These are phyloP conservation scores for Chlorops oryzae DNA, from an alignment of 1,140 invertebrate genomes.

Conservation along the genomic window DNA sequence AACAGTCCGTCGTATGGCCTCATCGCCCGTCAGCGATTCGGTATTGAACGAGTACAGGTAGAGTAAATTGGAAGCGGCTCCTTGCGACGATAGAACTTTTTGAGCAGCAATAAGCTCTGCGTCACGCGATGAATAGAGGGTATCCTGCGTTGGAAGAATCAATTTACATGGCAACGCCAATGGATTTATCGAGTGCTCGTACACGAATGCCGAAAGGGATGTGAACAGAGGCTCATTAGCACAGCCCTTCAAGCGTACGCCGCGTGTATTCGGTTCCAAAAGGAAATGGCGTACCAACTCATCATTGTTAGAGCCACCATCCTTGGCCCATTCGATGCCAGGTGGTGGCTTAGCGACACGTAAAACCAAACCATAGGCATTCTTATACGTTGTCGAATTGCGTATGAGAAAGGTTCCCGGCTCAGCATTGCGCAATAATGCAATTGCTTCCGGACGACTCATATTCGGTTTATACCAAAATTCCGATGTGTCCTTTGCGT, in stretches of 20 bases:
- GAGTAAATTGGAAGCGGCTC: conserved; percentile 87
- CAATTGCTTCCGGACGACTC: conserved; percentile 89
- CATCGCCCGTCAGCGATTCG: conserved; percentile 89
- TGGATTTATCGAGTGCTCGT: conserved; percentile 93
- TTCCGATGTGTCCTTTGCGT: conserved; percentile 87
- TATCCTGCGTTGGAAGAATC: conserved; percentile 66
- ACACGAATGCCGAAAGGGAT: conserved; percentile 90
- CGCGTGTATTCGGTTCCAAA: conserved; percentile 90
- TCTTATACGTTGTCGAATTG: conserved; percentile 60
- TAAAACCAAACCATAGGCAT: conserved; percentile 91
- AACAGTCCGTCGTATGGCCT: conserved; percentile 80
- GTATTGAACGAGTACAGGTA: conserved; percentile 86
- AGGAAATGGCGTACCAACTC: conserved; percentile 94
- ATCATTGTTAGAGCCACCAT: conserved; percentile 51
- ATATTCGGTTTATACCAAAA: conserved; percentile 98
- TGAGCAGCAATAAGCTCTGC: conserved; percentile 22
- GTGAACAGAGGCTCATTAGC: conserved; percentile 95
- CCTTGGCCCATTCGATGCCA: conserved; percentile 46
- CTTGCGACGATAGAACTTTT: conserved; percentile 49
- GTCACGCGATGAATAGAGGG: conserved; percentile 15
- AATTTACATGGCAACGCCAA: conserved; percentile 87
- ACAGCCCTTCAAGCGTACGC: conserved; percentile 91
- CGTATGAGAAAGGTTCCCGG: conserved; percentile 94
- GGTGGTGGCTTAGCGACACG: conserved; percentile 79
- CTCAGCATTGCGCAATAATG: conserved; percentile 73